These are phyloP conservation scores for Aurelia sp. DNA, from an alignment of 30 jellyfish, hydroid and myxozoan species.

Conservation along the genomic window DNA sequence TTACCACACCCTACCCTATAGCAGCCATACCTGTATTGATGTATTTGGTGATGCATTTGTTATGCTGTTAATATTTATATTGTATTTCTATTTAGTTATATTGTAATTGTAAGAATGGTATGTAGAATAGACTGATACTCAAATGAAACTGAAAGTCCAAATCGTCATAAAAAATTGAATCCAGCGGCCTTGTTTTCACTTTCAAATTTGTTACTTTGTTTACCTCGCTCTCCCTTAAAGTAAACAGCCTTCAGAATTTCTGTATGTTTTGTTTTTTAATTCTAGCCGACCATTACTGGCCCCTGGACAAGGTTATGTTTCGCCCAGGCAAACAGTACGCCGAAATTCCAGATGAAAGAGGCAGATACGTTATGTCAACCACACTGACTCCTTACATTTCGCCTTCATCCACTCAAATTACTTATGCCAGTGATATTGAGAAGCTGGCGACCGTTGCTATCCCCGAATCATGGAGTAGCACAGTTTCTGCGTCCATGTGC, in stretches of 20 bases:
- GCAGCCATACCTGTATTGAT: too few species aligned
- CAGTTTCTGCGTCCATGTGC: conserved; percentile 9
- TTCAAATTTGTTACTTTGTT: not conserved
- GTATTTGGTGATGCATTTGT: too few species aligned
- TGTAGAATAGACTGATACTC: too few species aligned
- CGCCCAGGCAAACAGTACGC: conserved; percentile 7
- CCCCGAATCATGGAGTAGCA: not conserved
- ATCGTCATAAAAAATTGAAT: too few species aligned
- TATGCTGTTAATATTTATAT: too few species aligned
- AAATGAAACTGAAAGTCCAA: too few species aligned
- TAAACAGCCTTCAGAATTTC: not conserved
- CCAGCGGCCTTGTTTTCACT: not conserved
- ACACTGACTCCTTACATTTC: not conserved
- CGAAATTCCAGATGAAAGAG: conserved; percentile 58
- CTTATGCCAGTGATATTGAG: conserved; percentile 7
- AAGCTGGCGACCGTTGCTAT: not conserved
- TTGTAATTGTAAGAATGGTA: too few species aligned
- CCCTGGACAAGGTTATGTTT: conserved; percentile 30
- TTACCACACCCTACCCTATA: too few species aligned
- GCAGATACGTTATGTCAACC: conserved; percentile 2
- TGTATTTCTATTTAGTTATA: too few species aligned
- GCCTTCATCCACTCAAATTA: conserved; percentile 9
- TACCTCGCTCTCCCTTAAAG: not conserved
- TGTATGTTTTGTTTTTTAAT: not conserved
- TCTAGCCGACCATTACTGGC: conserved; percentile 50